Evolutionary conservation across 2,888 invertebrate species (phyloP).

Genomic region (Drosophila borealis): DNA sequence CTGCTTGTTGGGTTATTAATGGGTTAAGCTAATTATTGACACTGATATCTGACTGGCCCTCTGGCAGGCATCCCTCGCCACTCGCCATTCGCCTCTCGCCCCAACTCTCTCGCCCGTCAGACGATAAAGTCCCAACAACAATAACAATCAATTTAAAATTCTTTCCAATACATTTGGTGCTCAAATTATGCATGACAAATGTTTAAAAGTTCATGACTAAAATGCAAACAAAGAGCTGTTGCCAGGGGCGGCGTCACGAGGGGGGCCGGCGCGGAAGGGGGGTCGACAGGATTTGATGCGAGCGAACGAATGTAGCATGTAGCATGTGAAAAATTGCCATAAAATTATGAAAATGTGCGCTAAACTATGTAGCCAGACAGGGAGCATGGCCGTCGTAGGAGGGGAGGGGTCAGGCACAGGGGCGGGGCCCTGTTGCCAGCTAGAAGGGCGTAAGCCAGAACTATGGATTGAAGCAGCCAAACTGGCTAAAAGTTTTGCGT

Average conservation of each 20-base stretch:
- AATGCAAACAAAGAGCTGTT: slow-evolving; percentile 67
- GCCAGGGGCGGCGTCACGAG: background rate
- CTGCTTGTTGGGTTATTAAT: slow-evolving; percentile 64
- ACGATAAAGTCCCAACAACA: slow-evolving; percentile 44
- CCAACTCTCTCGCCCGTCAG: background rate
- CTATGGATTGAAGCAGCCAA: slow-evolving; percentile 34
- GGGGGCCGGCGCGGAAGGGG: background rate
- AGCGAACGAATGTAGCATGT: slow-evolving; percentile 47
- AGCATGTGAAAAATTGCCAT: slow-evolving; percentile 75
- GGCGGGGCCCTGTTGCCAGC: background rate
- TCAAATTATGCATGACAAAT: slow-evolving; percentile 82
- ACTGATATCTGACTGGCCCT: slow-evolving; percentile 42
- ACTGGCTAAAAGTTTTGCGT: slow-evolving; percentile 47
- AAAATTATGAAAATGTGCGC: slow-evolving; percentile 74
- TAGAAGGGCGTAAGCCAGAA: too few relatives aligned
- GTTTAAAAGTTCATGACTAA: slow-evolving; percentile 79
- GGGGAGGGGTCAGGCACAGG: background rate
- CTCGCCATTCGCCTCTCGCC: background rate
- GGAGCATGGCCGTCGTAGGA: background rate
- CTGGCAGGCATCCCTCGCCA: background rate
- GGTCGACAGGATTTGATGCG: slow-evolving; percentile 49
- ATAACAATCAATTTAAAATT: slow-evolving; percentile 82
- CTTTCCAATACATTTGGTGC: slow-evolving; percentile 81
- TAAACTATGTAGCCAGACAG: slow-evolving; percentile 46
- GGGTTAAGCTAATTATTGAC: slow-evolving; percentile 80